Conservation (phyloP, 1,140 invertebrate genomes). For the Drosophila gunungcola region DNA sequence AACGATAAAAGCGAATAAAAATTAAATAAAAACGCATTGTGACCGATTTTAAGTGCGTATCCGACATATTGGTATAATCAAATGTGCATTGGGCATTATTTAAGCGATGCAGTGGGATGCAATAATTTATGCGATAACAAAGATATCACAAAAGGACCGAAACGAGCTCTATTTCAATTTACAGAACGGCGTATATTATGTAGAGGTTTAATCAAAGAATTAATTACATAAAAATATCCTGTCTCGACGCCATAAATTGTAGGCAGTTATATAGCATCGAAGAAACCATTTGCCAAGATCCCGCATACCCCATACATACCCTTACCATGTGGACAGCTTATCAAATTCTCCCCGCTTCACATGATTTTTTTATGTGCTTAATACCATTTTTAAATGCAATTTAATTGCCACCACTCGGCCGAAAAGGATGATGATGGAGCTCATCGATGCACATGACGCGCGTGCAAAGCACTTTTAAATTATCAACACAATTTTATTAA, state of each 20-base stretch:
- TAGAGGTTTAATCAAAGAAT: background rate
- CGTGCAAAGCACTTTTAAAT: slow-evolving; percentile 80
- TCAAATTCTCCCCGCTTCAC: slow-evolving; percentile 24
- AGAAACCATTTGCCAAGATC: background rate
- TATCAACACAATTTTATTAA: slow-evolving; percentile 74
- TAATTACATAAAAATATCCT: background rate
- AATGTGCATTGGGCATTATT: slow-evolving; percentile 49
- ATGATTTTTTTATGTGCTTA: slow-evolving; percentile 60
- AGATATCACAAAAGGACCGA: slow-evolving; percentile 6
- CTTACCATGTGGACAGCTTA: slow-evolving; percentile 33
- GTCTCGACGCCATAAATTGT: background rate
- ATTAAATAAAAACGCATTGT: slow-evolving; percentile 52
- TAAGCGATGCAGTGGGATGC: slow-evolving; percentile 38
- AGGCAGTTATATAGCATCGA: background rate
- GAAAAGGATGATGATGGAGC: slow-evolving; percentile 40
- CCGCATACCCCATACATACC: slow-evolving; percentile 15
- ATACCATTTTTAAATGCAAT: slow-evolving; percentile 72
- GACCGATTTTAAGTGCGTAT: slow-evolving; percentile 36
- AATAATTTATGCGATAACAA: slow-evolving; percentile 55
- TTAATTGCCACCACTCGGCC: slow-evolving; percentile 60
- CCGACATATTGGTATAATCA: slow-evolving; percentile 56
- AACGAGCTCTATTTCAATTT: too few species aligned
- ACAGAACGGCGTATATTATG: background rate
- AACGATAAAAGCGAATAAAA: slow-evolving; percentile 39
- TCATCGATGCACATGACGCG: slow-evolving; percentile 77